A percentile compares a stretch with the other conserved stretches of the same genome.
Evolutionary conservation across 2,113 vertebrate species (phyloP).

Genomic region (Trachemys scripta): DNA sequence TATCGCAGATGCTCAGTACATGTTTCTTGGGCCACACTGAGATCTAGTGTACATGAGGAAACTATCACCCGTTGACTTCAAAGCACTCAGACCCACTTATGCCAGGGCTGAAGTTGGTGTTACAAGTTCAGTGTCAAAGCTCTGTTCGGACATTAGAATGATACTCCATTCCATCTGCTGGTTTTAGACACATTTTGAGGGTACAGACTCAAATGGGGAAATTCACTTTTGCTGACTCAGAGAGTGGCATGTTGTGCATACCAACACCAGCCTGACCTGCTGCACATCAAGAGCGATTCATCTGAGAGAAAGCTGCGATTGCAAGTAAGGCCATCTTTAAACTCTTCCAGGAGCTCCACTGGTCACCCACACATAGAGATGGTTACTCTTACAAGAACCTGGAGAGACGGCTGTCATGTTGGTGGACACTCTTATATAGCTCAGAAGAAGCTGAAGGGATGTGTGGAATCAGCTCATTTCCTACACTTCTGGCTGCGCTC

Average conservation of each 20-base stretch:
- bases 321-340: neutral
- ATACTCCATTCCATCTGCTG: neutral
- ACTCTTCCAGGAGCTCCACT: neutral
- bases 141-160: neutral
- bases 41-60: neutral
- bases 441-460: neutral
- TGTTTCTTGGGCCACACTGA: rapidly evolving
- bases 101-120: neutral
- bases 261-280: neutral
- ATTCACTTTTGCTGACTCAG: neutral
- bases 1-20: neutral
- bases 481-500: neutral
- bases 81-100: neutral
- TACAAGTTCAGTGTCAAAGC: neutral
- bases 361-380: neutral
- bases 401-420: neutral
- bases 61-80: neutral
- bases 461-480: neutral
- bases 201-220: neutral
- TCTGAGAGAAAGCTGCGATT: neutral
- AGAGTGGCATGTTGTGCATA: neutral
- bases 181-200: neutral
- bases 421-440: neutral
- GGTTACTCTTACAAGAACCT: neutral
- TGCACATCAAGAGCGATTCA: neutral